Evolutionary conservation across 2,888 invertebrate genomes (phyloP).

Genomic region (Watsonalla binaria): DNA sequence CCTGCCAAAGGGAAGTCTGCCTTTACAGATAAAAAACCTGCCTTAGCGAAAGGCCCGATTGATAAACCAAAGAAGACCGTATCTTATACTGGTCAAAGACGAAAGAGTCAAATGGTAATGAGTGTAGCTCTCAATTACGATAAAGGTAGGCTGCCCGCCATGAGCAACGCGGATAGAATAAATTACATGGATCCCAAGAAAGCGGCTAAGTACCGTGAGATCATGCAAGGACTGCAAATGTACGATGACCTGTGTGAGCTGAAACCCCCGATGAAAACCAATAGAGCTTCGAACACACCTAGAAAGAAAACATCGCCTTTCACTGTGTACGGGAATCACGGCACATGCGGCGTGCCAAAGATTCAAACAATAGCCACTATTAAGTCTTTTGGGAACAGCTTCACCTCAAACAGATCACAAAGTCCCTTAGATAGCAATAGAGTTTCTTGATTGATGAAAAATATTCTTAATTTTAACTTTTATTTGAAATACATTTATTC

Average conservation of each 20-base stretch:
- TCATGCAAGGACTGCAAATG: constrained; percentile 50
- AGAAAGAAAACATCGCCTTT: constrained; percentile 34
- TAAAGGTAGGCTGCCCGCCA: constrained; percentile 16
- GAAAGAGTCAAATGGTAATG: constrained; percentile 45
- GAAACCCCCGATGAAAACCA: constrained; percentile 42
- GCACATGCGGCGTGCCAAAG: constrained; percentile 1
- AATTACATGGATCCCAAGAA: constrained; percentile 36
- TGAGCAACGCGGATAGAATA: constrained; percentile 10
- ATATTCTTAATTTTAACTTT: no score
- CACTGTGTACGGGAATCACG: constrained; percentile 12
- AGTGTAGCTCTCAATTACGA: constrained; percentile 41
- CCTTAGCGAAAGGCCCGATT: constrained; percentile 17
- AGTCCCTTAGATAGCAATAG: background rate
- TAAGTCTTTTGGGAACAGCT: constrained; percentile 14
- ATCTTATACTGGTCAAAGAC: constrained; percentile 24
- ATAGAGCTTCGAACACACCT: constrained; percentile 60
- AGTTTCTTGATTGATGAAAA: background rate
- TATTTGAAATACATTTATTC: no score
- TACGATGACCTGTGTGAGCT: constrained; percentile 48
- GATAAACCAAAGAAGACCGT: constrained; percentile 23
- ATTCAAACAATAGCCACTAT: constrained; percentile 7
- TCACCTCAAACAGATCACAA: constrained; percentile 8
- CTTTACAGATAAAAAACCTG: constrained; percentile 16
- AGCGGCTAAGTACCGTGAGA: constrained; percentile 53
- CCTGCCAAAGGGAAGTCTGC: constrained; percentile 16